Conservation (phyloP, 1,140 invertebrate species). For the Cydia pomonella region DNA sequence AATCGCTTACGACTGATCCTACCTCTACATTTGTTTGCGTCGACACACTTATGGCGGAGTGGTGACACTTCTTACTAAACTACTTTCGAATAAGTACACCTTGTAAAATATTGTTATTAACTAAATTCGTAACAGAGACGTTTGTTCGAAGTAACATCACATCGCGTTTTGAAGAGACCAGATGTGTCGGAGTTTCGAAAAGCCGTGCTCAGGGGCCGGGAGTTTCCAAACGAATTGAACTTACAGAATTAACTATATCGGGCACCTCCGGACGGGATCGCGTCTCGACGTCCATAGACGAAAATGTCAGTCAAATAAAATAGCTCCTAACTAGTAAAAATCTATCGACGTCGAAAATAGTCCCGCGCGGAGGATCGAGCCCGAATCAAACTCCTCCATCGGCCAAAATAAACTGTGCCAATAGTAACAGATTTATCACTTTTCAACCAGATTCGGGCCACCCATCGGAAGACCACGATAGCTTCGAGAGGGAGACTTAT, state of each 20-base stretch:
- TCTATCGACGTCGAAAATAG: slow-evolving; percentile 15
- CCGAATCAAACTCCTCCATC: slow-evolving; percentile 33
- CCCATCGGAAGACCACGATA: slow-evolving; percentile 64
- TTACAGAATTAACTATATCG: slow-evolving; percentile 8
- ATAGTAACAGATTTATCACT: slow-evolving; percentile 56
- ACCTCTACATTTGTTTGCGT: slow-evolving; percentile 64
- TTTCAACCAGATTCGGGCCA: slow-evolving; percentile 76
- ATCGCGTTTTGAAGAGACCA: slow-evolving; percentile 50
- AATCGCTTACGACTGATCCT: slow-evolving; percentile 50
- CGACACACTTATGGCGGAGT: slow-evolving; percentile 75
- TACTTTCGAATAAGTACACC: slow-evolving; percentile 54
- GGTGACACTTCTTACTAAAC: slow-evolving; percentile 61
- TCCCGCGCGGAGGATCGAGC: slow-evolving; percentile 10
- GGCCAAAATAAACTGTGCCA: slow-evolving; percentile 70
- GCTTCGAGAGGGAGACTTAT: slow-evolving; percentile 43
- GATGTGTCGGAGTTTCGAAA: slow-evolving; percentile 75
- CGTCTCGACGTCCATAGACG: slow-evolving; percentile 37
- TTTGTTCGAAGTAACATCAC: slow-evolving; percentile 63
- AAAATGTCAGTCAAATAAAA: slow-evolving; percentile 28
- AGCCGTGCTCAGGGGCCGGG: slow-evolving; percentile 65
- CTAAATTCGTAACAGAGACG: slow-evolving; percentile 62
- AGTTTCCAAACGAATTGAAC: slow-evolving; percentile 26
- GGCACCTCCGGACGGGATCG: slow-evolving; percentile 17
- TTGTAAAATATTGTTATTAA: slow-evolving; percentile 49
- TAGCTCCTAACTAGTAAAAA: slow-evolving; percentile 7